Conservation (phyloP, 64 coral and sea anemone genomes). For the Exaiptasia diaphana region DNA sequence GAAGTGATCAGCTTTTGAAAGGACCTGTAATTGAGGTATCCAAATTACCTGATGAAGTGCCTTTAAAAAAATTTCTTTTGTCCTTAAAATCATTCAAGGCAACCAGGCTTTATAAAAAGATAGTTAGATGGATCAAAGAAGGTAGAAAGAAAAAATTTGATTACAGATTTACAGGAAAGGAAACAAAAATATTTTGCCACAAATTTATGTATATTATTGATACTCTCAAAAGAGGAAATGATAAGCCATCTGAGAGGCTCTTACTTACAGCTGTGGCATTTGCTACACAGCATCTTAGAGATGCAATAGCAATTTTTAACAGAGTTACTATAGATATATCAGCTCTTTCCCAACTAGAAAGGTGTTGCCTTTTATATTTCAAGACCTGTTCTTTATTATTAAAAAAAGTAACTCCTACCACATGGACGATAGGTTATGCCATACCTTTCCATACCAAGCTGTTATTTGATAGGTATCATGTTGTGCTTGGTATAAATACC, state of each 20-base stretch:
- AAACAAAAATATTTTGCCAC: conserved; percentile 21
- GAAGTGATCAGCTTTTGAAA: background rate
- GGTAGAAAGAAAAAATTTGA: conserved; percentile 40
- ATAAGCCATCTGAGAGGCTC: background rate
- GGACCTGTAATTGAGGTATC: background rate
- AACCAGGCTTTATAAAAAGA: conserved; percentile 20
- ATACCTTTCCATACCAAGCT: too few relatives aligned
- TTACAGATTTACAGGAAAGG: conserved; percentile 32
- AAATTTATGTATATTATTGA: conserved; percentile 41
- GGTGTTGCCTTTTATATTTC: conserved; percentile 13
- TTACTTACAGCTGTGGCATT: conserved; percentile 17
- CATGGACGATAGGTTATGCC: conserved; percentile 63
- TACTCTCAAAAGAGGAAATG: conserved; percentile 15
- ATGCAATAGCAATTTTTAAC: conserved; percentile 33
- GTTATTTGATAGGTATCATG: too few relatives aligned
- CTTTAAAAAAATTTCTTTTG: conserved; percentile 25
- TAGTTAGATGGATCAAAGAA: conserved; percentile 7
- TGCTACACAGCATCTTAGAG: background rate
- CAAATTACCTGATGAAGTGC: background rate
- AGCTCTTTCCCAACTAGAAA: background rate
- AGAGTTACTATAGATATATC: background rate
- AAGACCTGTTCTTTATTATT: conserved; percentile 23
- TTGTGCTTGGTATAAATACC: too few relatives aligned
- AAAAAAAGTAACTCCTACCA: conserved; percentile 36
- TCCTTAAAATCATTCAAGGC: conserved; percentile 14